phyloP scores from a whole-genome alignment of 2,113 vertebrate genomes.

The Rhea americana region DNA sequence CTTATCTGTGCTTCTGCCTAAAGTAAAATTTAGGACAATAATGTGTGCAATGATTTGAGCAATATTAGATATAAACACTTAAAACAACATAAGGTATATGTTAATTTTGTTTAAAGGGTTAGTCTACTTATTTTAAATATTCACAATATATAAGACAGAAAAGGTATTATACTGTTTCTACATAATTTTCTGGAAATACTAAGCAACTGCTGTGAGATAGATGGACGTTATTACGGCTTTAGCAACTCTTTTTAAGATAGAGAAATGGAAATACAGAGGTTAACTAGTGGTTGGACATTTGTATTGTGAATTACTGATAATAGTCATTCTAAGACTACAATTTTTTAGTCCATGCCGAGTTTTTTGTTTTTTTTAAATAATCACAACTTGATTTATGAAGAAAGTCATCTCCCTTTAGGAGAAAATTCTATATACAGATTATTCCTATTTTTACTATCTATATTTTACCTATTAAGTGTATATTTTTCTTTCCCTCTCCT shows the following conservation, averaged over 20 bases:
- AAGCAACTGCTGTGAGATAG: background rate
- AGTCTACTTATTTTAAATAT: background rate
- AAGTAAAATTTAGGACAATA: background rate
- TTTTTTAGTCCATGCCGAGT: background rate
- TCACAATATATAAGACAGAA: background rate
- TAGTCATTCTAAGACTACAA: background rate
- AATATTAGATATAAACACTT: background rate
- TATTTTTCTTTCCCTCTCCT: background rate
- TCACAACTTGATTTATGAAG: background rate
- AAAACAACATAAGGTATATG: background rate
- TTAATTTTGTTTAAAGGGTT: background rate
- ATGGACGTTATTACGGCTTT: background rate
- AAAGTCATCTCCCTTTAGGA: background rate
- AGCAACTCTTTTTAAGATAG: background rate
- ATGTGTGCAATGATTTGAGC: background rate
- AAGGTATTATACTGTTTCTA: background rate
- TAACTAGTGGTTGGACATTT: background rate
- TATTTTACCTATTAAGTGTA: slow-evolving; percentile 9
- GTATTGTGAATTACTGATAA: background rate
- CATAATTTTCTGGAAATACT: background rate
- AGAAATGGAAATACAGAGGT: background rate
- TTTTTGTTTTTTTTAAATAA: background rate
- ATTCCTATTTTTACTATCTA: background rate
- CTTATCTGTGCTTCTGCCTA: background rate
- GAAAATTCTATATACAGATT: background rate